These are phyloP conservation scores for Aphodius sticticus DNA, from an alignment of 2,888 invertebrate genomes.

Conservation along the genomic window DNA sequence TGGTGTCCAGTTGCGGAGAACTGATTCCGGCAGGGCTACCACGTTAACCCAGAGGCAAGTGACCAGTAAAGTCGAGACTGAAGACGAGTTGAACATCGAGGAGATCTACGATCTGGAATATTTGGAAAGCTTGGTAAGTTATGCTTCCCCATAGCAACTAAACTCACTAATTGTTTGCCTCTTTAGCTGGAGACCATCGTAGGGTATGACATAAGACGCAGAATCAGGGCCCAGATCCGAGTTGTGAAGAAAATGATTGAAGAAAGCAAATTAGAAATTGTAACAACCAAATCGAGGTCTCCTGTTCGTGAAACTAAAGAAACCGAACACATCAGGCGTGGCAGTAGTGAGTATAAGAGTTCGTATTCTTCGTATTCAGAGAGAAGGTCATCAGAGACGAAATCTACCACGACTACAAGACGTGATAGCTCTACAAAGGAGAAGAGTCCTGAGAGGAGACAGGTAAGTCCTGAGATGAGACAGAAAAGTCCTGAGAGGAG, in stretches of 20 bases:
- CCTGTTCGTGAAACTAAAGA: conserved; percentile 11
- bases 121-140: conserved; percentile 75
- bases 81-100: conserved; percentile 68
- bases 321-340: not conserved
- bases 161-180: conserved; percentile 17
- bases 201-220: conserved; percentile 79
- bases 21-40: conserved; percentile 64
- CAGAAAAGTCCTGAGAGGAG: conserved; percentile 23
- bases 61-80: conserved; percentile 22
- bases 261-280: conserved; percentile 51
- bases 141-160: conserved; percentile 28
- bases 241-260: conserved; percentile 70
- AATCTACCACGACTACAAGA: not conserved
- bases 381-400: not conserved
- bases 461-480: conserved; percentile 28
- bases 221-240: conserved; percentile 80
- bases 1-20: conserved; percentile 71
- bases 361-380: not conserved
- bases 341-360: not conserved
- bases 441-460: conserved; percentile 15
- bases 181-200: conserved; percentile 77
- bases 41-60: conserved; percentile 50
- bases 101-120: conserved; percentile 76
- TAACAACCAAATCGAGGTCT: conserved; percentile 46
- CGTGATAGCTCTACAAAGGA: not conserved